Evolutionary conservation across 2,888 invertebrate genomes (phyloP).

Genomic region (Macrophya annulata): DNA sequence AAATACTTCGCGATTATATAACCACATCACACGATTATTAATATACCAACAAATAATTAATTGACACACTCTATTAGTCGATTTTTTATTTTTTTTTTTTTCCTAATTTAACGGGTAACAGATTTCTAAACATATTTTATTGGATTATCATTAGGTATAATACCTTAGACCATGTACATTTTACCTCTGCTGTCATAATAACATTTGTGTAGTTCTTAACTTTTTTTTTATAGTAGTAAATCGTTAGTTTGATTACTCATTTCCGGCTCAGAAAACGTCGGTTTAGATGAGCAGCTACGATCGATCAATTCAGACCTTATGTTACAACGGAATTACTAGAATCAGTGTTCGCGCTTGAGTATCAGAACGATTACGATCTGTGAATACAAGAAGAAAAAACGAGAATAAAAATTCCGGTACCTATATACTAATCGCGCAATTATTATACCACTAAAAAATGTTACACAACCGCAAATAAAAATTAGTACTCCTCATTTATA

Average conservation of each 20-base stretch:
- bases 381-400: background rate
- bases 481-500: background rate
- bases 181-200: slow-evolving; percentile 3
- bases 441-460: background rate
- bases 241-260: slow-evolving; percentile 18
- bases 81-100: too few relatives aligned
- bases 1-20: background rate
- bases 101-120: background rate
- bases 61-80: background rate
- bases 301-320: slow-evolving; percentile 21
- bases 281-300: background rate
- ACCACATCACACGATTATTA: background rate
- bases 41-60: background rate
- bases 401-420: background rate
- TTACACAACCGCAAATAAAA: background rate
- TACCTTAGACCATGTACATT: background rate
- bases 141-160: background rate
- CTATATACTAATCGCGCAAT: background rate
- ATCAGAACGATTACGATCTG: background rate
- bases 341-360: background rate
- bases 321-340: background rate
- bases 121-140: background rate
- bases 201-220: slow-evolving; percentile 1
- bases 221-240: slow-evolving; percentile 14
- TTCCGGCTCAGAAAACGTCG: background rate